These are phyloP conservation scores for Philopedon plagiatum DNA, from an alignment of 2,888 invertebrate species.

Conservation along the genomic window DNA sequence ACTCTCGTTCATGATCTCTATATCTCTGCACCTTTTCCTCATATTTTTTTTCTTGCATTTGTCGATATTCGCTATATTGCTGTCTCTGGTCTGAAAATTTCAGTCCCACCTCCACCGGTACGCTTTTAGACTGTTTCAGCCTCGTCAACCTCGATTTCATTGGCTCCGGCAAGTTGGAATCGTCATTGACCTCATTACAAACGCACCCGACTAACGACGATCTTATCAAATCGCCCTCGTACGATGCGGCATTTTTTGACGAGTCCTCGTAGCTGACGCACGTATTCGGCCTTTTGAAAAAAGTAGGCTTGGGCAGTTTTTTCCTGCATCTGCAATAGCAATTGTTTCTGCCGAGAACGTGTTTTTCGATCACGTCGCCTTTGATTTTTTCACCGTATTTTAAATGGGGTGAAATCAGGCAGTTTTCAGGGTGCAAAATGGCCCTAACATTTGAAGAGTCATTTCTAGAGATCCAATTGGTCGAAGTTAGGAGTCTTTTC, in stretches of 20 bases:
- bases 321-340: conserved; percentile 53
- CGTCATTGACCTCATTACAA: conserved; percentile 33
- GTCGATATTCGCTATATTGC: conserved; percentile 50
- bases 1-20: conserved; percentile 1
- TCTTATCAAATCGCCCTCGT: conserved; percentile 39
- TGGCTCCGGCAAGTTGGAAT: background rate
- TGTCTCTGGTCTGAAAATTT: conserved; percentile 49
- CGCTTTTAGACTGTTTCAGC: conserved; percentile 12
- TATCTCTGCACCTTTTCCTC: conserved; percentile 43
- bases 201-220: conserved; percentile 42
- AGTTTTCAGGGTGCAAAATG: conserved; percentile 51
- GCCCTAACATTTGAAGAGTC: conserved; percentile 54
- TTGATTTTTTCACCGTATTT: conserved; percentile 43
- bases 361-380: conserved; percentile 41
- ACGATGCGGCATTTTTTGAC: background rate
- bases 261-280: conserved; percentile 43
- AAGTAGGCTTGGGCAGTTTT: conserved; percentile 46
- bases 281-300: conserved; percentile 50
- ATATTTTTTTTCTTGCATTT: conserved; percentile 38
- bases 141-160: conserved; percentile 9
- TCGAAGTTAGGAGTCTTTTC: conserved; percentile 42
- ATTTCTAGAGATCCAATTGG: conserved; percentile 52
- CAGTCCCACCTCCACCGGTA: conserved; percentile 20
- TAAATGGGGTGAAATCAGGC: conserved; percentile 26
- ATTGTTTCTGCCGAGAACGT: conserved; percentile 48